phyloP scores from a whole-genome alignment of 2,113 vertebrate genomes.

The Entomyzon cyanotis region DNA sequence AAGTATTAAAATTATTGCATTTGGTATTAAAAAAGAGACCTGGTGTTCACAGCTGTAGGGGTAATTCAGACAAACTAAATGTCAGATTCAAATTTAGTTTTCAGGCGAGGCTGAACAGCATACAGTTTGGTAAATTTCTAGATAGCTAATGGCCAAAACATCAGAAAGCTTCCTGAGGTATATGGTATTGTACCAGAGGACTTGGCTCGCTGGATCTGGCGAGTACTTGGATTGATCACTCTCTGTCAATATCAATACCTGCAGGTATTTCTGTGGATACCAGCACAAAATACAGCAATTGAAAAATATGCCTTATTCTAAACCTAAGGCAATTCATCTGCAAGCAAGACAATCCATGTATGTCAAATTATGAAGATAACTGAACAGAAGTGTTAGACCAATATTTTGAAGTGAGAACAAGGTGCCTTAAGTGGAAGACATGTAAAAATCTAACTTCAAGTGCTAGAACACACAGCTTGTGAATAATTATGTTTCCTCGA shows the following conservation, averaged over 20 bases:
- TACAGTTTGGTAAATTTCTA: neutral
- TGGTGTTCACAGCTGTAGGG: neutral
- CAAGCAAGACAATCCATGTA: neutral
- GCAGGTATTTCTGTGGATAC: neutral
- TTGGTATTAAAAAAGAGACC: neutral
- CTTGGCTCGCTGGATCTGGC: neutral
- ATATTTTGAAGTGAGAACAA: slow-evolving; percentile 39
- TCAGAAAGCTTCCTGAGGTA: neutral
- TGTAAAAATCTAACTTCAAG: slow-evolving; percentile 39
- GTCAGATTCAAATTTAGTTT: neutral
- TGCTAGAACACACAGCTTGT: neutral
- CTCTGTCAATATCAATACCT: neutral
- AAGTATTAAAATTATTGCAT: neutral
- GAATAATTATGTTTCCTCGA: neutral
- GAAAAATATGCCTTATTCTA: slow-evolving; percentile 3
- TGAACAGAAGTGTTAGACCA: slow-evolving; percentile 17
- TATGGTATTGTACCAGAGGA: fast-evolving
- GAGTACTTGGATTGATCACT: neutral
- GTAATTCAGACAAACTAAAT: neutral
- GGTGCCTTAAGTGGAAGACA: slow-evolving; percentile 30
- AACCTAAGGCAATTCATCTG: neutral
- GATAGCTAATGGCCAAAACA: neutral
- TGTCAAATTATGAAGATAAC: neutral
- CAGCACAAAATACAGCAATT: neutral
- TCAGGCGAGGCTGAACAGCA: neutral